Evolutionary conservation across 2,888 invertebrate species (phyloP).

Genomic region (Synergus itoensis): DNA sequence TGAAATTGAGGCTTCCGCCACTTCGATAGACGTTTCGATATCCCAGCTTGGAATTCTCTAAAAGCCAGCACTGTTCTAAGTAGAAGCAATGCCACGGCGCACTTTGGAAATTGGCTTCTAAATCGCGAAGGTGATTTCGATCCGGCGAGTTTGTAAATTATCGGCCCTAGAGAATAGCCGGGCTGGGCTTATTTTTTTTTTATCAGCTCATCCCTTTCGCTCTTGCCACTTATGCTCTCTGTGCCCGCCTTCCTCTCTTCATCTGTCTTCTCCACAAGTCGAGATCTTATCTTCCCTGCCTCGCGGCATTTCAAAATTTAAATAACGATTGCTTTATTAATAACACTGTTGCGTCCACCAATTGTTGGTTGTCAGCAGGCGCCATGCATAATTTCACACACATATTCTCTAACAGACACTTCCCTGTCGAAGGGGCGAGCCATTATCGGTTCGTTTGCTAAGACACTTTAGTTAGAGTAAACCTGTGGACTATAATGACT

Average conservation of each 20-base stretch:
- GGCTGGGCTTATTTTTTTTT: constrained; percentile 32
- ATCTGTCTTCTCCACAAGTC: neutral
- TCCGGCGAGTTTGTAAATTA: constrained; percentile 72
- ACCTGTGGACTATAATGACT: neutral
- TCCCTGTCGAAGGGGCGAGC: neutral
- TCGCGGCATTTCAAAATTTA: constrained; percentile 43
- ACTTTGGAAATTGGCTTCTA: constrained; percentile 75
- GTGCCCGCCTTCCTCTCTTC: constrained; percentile 3
- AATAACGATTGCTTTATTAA: constrained; percentile 59
- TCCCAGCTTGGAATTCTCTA: constrained; percentile 58
- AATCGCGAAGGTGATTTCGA: constrained; percentile 70
- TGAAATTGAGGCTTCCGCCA: constrained; percentile 69
- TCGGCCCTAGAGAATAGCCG: constrained; percentile 60
- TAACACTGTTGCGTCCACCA: constrained; percentile 43
- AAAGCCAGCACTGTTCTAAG: constrained; percentile 64
- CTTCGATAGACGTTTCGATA: constrained; percentile 47
- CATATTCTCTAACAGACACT: neutral
- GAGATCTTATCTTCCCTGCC: constrained; percentile 42
- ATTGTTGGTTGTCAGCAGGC: constrained; percentile 36
- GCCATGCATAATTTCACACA: constrained; percentile 25
- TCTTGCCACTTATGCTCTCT: constrained; percentile 20
- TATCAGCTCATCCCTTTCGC: constrained; percentile 27
- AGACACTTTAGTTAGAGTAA: constrained; percentile 11
- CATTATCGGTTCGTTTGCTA: neutral
- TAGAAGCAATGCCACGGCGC: constrained; percentile 68